phyloP scores from a whole-genome alignment of 2,888 invertebrate species.

The Macaria liturata region DNA sequence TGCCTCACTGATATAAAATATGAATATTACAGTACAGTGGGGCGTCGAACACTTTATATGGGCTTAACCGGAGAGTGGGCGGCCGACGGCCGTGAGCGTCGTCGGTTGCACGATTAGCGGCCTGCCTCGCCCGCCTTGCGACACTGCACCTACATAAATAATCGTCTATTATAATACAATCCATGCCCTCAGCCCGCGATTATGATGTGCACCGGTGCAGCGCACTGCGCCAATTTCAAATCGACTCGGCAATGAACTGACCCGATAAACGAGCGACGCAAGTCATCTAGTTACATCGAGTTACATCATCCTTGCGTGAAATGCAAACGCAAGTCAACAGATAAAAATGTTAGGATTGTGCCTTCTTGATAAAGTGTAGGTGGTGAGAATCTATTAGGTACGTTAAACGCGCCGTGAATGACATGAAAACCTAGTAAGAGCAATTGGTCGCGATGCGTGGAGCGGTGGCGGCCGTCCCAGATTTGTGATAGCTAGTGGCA shows the following conservation, averaged over 20 bases:
- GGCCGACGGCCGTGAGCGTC: conserved; percentile 77
- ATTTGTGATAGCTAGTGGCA: conserved; percentile 63
- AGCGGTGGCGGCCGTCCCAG: conserved; percentile 48
- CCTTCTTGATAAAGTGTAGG: conserved; percentile 25
- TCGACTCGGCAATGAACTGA: conserved; percentile 5
- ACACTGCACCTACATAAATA: conserved; percentile 67
- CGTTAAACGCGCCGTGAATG: conserved; percentile 30
- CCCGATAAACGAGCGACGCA: too few species aligned
- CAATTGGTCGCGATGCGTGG: conserved; percentile 44
- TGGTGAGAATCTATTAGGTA: conserved; percentile 17
- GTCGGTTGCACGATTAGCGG: conserved; percentile 67
- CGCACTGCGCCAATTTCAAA: conserved; percentile 12
- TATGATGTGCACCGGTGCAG: conserved; percentile 28
- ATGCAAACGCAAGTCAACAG: conserved; percentile 29
- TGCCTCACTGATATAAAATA: conserved; percentile 70
- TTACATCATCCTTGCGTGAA: conserved; percentile 34
- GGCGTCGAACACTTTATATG: conserved; percentile 74
- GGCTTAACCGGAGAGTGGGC: conserved; percentile 78
- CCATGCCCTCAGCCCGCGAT: conserved; percentile 31
- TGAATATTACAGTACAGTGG: conserved; percentile 70
- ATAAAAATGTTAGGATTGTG: conserved; percentile 29
- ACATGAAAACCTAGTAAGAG: conserved; percentile 48
- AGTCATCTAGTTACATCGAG: not conserved
- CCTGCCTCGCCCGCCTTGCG: conserved; percentile 62
- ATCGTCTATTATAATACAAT: conserved; percentile 52